Evolutionary conservation across 2,888 invertebrate genomes (phyloP), one percentile per base, ranked within the genome.

Genomic region (Chromoteleia sp.): DNA sequence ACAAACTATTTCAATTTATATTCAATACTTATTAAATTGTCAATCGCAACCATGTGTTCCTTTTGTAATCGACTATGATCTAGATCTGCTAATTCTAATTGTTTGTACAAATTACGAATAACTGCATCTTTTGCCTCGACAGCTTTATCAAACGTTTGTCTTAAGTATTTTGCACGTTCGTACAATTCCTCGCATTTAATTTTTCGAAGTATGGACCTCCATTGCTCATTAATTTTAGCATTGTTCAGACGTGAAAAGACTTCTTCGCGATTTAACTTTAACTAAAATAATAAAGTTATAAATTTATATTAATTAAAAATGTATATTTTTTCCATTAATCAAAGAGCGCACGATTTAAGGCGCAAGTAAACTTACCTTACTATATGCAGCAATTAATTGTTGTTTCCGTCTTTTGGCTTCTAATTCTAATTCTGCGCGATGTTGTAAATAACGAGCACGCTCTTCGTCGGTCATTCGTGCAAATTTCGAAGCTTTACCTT

Each of bases 391-490:
- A 77, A 97, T 94, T 0, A 97, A 93, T 87, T 97, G 96, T 87
- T 96, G 94, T 88, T 97, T 97, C 82, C 97, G 93, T 10, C 96
- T 92, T 39, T 95, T 93, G 0, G 96, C 95, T 89, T 97, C 97
- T 87, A 97, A 95, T 89, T 97, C 97, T 30, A 96, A 92, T 84
- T 97, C 97, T 0, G 96, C 96, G 19, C 96, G 94, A 88, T 96
- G 96, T 89, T 97, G 97, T 58, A 97, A 92, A 91, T 97, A 97
- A 68, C 96, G 92, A 0, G 95, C 94, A 1, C 96, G 93, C 89
- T 97, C 97, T 89, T 97, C 97, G 82, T 97, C 97, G 0, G 95
- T 96, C 97, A 97, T 97, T 86, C 95, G 94, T 15, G 96, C 95
- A 86, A 97, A 91, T 90, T 96, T 96, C 88, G 95, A 94, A 39